Percentiles rank a stretch among this genome's conserved stretches.
Conservation (phyloP, 2,888 invertebrate species). For the Pyrrhosoma nymphula region DNA sequence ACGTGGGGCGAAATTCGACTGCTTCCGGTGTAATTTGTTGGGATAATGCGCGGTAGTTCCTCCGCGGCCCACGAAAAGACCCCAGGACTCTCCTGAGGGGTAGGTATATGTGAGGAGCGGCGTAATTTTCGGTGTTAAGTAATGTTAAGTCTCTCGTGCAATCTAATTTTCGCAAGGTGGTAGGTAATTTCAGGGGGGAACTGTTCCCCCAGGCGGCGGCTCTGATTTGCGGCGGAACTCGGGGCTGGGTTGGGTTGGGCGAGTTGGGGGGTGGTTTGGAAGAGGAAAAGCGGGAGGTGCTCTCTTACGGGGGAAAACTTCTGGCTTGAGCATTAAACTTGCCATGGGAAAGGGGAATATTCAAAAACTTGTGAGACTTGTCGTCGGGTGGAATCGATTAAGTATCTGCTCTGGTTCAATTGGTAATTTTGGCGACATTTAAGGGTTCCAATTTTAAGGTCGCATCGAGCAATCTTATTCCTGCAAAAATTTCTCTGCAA, state of each 20-base stretch:
- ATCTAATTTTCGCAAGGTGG: slow-evolving; percentile 39
- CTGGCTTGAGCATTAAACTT: not conserved
- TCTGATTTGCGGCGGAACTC: slow-evolving; percentile 3
- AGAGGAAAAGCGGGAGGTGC: not conserved
- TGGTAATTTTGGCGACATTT: not conserved
- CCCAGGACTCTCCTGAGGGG: not conserved
- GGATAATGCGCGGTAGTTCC: not conserved
- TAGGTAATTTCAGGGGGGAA: slow-evolving; percentile 8
- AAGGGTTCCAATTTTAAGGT: not conserved
- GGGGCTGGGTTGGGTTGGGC: not conserved
- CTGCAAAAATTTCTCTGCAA: too few species aligned
- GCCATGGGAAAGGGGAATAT: not conserved
- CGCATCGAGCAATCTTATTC: too few species aligned
- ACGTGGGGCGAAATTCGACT: not conserved
- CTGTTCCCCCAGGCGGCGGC: not conserved
- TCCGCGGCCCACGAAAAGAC: not conserved
- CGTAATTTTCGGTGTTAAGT: slow-evolving; percentile 19
- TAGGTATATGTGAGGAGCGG: not conserved
- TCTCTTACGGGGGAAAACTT: not conserved
- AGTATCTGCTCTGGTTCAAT: not conserved
- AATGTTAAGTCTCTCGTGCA: slow-evolving; percentile 15
- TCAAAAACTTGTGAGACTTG: not conserved
- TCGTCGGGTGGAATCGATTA: not conserved
- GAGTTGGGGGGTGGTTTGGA: not conserved
- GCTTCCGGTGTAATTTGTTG: slow-evolving; percentile 21